Percentiles rank a stretch among this genome's conserved stretches.
Evolutionary conservation across 2,113 vertebrate species (phyloP).

Genomic region (Oryzias curvinotus): DNA sequence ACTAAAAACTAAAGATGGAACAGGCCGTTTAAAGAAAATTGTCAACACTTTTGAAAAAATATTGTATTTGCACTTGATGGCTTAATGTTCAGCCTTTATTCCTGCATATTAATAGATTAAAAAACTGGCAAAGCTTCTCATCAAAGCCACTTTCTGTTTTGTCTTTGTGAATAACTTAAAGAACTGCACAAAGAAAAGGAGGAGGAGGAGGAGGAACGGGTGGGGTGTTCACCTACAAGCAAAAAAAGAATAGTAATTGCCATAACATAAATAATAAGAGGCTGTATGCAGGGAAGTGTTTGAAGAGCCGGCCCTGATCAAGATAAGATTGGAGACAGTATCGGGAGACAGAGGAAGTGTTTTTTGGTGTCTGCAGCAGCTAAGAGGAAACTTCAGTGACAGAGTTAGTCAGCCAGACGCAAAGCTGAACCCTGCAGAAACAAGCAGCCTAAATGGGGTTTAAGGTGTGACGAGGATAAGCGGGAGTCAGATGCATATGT

Average conservation of each 20-base stretch:
- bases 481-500: conserved; percentile 15
- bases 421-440: conserved; percentile 47
- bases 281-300: conserved; percentile 71
- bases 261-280: conserved; percentile 73
- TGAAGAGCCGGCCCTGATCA: conserved; percentile 71
- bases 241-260: conserved; percentile 71
- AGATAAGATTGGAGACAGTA: conserved; percentile 77
- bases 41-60: conserved; percentile 20
- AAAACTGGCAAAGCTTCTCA: conserved; percentile 54
- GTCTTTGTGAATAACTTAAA: conserved; percentile 50
- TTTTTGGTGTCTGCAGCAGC: conserved; percentile 56
- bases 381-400: conserved; percentile 56
- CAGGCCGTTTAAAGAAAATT: background rate
- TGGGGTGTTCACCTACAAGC: conserved; percentile 68
- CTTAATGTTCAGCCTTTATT: conserved; percentile 7
- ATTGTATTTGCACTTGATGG: no score
- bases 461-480: conserved; percentile 33
- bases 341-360: conserved; percentile 57
- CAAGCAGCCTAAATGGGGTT: conserved; percentile 26
- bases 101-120: conserved; percentile 48
- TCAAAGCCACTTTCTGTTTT: conserved; percentile 63
- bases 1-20: no score
- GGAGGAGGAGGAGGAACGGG: background rate
- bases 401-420: conserved; percentile 44
- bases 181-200: conserved; percentile 38